phyloP scores from a whole-genome alignment of 2,888 invertebrate genomes.

The Saturnia japonica region DNA sequence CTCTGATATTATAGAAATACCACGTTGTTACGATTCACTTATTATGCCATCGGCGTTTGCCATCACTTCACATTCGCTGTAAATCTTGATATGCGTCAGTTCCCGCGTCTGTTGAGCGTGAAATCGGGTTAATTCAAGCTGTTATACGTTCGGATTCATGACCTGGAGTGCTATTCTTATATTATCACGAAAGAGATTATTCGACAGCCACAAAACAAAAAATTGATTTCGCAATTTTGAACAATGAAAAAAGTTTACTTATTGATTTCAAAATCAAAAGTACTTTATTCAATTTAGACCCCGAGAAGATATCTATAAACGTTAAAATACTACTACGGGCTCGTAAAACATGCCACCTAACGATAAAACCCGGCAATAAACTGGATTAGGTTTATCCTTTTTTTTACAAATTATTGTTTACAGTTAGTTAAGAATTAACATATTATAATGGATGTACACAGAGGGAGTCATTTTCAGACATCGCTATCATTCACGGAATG shows the following conservation, averaged over 20 bases:
- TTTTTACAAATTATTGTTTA: too few relatives aligned
- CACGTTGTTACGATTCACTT: background rate
- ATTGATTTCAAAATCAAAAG: background rate
- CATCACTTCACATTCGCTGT: conserved; percentile 8
- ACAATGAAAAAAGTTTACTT: background rate
- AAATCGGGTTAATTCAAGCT: conserved; percentile 47
- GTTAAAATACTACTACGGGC: too few relatives aligned
- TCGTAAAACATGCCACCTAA: too few relatives aligned
- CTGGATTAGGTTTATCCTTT: too few relatives aligned
- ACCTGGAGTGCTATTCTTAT: conserved; percentile 34
- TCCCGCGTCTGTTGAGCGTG: conserved; percentile 38
- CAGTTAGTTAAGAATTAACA: too few relatives aligned
- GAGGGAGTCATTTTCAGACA: too few relatives aligned
- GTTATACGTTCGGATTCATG: conserved; percentile 37
- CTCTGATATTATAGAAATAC: background rate
- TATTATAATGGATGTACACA: too few relatives aligned
- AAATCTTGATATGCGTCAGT: conserved; percentile 40
- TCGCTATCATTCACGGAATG: too few relatives aligned
- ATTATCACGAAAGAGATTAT: too few relatives aligned
- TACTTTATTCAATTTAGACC: background rate
- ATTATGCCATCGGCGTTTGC: background rate
- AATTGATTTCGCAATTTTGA: background rate
- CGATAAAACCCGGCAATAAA: too few relatives aligned
- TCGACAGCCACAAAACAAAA: too few relatives aligned
- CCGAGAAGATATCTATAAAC: too few relatives aligned